Conservation (phyloP, 2,797 vertebrate species). For the Sciaenops ocellatus region DNA sequence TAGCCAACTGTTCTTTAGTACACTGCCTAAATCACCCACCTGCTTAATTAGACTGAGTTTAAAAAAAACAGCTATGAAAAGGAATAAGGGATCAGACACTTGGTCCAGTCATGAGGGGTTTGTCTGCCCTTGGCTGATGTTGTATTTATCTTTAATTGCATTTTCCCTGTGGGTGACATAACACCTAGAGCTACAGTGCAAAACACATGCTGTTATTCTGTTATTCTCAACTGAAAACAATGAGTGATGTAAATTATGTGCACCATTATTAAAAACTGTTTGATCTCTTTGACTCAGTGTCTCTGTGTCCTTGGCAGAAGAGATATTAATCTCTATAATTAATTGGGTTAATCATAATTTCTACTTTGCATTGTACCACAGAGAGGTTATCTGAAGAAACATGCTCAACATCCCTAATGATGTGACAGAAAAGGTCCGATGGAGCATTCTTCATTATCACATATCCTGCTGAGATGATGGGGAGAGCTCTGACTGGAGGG, state of each 20-base stretch:
- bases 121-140: conserved; percentile 39
- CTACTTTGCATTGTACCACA: conserved; percentile 4
- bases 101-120: not conserved
- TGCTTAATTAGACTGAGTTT: conserved; percentile 29
- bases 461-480: conserved; percentile 14
- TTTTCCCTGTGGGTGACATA: conserved; percentile 14
- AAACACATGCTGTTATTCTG: conserved; percentile 22
- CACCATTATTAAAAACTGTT: conserved; percentile 40
- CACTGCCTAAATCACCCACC: conserved; percentile 1
- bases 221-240: conserved; percentile 18
- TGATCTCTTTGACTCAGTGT: conserved; percentile 28
- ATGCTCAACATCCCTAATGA: not conserved
- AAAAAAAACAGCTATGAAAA: not conserved
- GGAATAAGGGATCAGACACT: conserved; percentile 6
- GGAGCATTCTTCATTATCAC: conserved; percentile 21
- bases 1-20: not conserved
- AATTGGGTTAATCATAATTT: conserved; percentile 40
- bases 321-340: conserved; percentile 40
- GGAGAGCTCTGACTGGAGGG: conserved; percentile 1
- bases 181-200: conserved; percentile 19
- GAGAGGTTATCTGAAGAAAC: conserved; percentile 15
- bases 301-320: conserved; percentile 41
- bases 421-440: not conserved
- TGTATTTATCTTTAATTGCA: conserved; percentile 41
- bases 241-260: conserved; percentile 42